phyloP scores from a whole-genome alignment of 2,888 invertebrate genomes.

The Drosophila kuntzei region DNA sequence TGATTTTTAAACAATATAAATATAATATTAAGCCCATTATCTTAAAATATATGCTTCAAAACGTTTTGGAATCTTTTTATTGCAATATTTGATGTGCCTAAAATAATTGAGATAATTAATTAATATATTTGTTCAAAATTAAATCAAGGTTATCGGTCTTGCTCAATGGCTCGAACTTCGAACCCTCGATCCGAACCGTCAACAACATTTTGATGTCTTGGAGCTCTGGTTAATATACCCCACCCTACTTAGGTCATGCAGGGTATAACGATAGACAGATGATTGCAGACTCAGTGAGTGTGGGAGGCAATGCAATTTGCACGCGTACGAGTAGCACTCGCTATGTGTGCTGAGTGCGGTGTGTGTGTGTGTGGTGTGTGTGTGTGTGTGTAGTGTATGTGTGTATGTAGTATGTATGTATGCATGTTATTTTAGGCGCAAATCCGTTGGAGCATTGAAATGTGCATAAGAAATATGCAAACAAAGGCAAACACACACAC shows the following conservation, averaged over 20 bases:
- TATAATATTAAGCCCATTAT: too few species aligned
- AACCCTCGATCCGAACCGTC: too few species aligned
- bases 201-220: too few species aligned
- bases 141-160: too few species aligned
- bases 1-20: too few species aligned
- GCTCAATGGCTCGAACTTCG: too few species aligned
- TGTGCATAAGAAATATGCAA: conserved; percentile 70
- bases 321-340: conserved; percentile 5
- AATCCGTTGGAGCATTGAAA: conserved; percentile 54
- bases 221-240: background rate
- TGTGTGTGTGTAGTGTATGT: background rate
- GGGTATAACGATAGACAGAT: conserved; percentile 31
- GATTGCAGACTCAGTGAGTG: conserved; percentile 52
- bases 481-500: conserved; percentile 34
- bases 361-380: background rate
- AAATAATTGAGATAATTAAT: too few species aligned
- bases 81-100: too few species aligned
- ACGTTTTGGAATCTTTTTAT: too few species aligned
- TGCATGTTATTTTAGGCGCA: conserved; percentile 56
- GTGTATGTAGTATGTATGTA: background rate
- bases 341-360: conserved; percentile 3
- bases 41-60: too few species aligned
- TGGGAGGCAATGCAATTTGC: conserved; percentile 34
- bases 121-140: too few species aligned
- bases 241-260: background rate